Conservation (phyloP, 2,113 vertebrate genomes). For the Acanthochromis polyacanthus region DNA sequence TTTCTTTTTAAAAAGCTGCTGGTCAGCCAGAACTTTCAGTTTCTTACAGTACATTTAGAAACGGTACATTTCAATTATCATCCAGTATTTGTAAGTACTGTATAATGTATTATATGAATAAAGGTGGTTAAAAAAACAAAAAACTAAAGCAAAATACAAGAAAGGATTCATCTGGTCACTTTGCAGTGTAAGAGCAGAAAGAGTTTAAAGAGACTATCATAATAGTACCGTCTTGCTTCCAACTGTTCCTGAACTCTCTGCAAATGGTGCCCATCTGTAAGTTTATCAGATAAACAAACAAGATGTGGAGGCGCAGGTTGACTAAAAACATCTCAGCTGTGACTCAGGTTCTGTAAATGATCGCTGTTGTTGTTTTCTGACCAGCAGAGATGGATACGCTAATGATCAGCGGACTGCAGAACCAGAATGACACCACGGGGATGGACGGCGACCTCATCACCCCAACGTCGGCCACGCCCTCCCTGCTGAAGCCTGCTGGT, state of each 20-base stretch:
- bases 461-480: not conserved
- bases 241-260: not conserved
- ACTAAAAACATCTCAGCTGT: not conserved
- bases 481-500: constrained; percentile 24
- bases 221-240: too few relatives aligned
- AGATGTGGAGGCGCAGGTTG: not conserved
- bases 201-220: too few relatives aligned
- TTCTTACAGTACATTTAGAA: too few relatives aligned
- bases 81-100: too few relatives aligned
- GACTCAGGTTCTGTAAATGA: not conserved
- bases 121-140: too few relatives aligned
- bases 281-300: not conserved
- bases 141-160: too few relatives aligned
- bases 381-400: constrained; percentile 18
- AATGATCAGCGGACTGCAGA: not conserved
- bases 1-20: too few relatives aligned
- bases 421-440: not conserved
- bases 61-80: too few relatives aligned
- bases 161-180: too few relatives aligned
- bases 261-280: not conserved
- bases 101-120: too few relatives aligned
- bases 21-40: too few relatives aligned
- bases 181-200: too few relatives aligned
- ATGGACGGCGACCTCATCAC: not conserved
- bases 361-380: not conserved